Conservation (phyloP, 64 coral and sea anemone species). For the Orbicella faveolata region DNA sequence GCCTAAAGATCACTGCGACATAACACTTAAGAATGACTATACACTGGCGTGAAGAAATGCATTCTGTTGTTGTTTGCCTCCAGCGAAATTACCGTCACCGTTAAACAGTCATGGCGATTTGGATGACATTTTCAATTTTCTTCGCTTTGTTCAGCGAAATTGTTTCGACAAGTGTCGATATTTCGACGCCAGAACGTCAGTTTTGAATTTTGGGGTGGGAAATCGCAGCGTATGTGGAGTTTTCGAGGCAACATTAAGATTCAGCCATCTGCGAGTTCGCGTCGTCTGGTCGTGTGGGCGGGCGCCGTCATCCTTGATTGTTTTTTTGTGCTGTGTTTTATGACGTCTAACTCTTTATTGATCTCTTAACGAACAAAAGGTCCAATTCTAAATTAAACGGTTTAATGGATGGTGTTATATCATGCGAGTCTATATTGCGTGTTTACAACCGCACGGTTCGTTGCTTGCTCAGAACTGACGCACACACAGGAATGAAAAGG, state of each 20-base stretch:
- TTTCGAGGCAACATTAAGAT: neutral
- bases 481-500: no score
- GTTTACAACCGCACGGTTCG: neutral
- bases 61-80: neutral
- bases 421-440: neutral
- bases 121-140: neutral
- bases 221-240: neutral
- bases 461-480: no score
- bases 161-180: neutral
- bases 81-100: neutral
- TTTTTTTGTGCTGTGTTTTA: neutral
- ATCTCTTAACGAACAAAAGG: neutral
- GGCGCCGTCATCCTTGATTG: slow-evolving; percentile 5
- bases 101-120: neutral
- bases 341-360: neutral
- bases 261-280: neutral
- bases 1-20: neutral
- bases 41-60: neutral
- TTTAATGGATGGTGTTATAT: neutral
- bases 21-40: neutral
- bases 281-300: neutral
- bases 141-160: neutral
- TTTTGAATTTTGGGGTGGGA: neutral
- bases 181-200: neutral
- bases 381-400: neutral